Evolutionary conservation across 1,140 invertebrate genomes (phyloP), one percentile per base, ranked within the genome.

Genomic region (Dufourea novaeangliae): DNA sequence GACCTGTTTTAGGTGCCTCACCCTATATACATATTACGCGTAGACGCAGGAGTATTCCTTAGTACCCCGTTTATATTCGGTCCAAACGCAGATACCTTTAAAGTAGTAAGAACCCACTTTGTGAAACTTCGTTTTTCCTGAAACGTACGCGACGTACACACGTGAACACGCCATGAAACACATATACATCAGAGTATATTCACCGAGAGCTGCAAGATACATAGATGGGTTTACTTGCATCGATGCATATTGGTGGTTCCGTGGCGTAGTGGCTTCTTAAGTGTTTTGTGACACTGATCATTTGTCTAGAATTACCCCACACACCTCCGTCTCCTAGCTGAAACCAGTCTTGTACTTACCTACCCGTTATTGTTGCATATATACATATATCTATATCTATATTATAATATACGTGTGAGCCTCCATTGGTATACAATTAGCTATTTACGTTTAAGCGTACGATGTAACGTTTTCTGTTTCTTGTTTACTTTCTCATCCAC

Each of bases 201-300:
- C 50, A 56, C 52, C 6, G 54, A 68, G 74, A 62, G 52, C n/a
- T 66, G 64, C 54, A 59, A 59, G 56, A 80, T 74, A 75, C 68
- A 80, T 80, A 62, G 72, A 82, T 83, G 71, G 77, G 67, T 75
- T 64, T 56, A 50, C 8, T 78, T 86, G 71, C 78, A 81, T 83
- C 78, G 59, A 83, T 86, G 81, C 86, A 83, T 88, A 88, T 89
- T 88, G 88, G 80, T 89, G 87, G 80, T 89, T 50, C 81, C 87
- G 79, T 89, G 88, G 83, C 85, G 88, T 90, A 89, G 89, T 89
- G 86, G 89, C 88, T 90, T 90, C 46, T 87, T 88, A 84, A 87
- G 80, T 89, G 87, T 90, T 85, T 86, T 85, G 84, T 74, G 71
- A 86, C 84, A 82, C 78, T 64, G 77, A 81, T 70, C 68, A 69